Evolutionary conservation across 2,113 vertebrate species (phyloP), one percentile per base, ranked within the genome.

Genomic region (Herpailurus yagouaroundi): DNA sequence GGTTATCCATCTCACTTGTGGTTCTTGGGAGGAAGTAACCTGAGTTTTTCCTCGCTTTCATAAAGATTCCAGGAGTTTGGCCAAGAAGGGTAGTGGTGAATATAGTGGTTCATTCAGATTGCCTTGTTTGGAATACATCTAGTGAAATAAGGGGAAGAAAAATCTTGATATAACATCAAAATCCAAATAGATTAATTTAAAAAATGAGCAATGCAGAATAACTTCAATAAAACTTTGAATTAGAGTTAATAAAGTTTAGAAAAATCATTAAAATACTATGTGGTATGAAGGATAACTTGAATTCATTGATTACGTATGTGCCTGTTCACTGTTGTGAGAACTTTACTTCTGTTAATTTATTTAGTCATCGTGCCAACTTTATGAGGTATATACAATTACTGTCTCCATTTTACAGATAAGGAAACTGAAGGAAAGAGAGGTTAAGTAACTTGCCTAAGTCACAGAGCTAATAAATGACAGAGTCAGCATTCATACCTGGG

Each of bases 321-420:
- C 8, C n/a, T 66, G 18, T 96, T 93, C 33, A 36, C 74, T 91
- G 77, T 63, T 94, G 9, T 82, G 73, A 82, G 41, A 76, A 14
- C 48, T 87, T 91, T 73, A 36, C 38, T 36, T 90, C 25, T 86
- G 33, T 60, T 84, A n/a, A 85, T 90, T 93, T 1, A 0, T 86
- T 93, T 41, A 88, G 41, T 82, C 33, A 82, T 95, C 9, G 86
- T 19, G 90, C 13, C 66, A 92, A 33, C 38, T 96, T 90, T 92
- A 36, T 74, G 45, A 79, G 12, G 3, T 57, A 38, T 60, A 6
- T 79, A 7, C 68, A 92, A 31, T 55, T 57, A 21, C 10, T 89
- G 18, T 82, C 50, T 82, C 55, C 13, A 38, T 92, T 96, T 94
- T 95, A 15, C 25, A 84, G 52, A 19, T 52, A 82, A 90, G 38